Conservation (phyloP, 2,888 invertebrate species). For the Adela reaumurella region DNA sequence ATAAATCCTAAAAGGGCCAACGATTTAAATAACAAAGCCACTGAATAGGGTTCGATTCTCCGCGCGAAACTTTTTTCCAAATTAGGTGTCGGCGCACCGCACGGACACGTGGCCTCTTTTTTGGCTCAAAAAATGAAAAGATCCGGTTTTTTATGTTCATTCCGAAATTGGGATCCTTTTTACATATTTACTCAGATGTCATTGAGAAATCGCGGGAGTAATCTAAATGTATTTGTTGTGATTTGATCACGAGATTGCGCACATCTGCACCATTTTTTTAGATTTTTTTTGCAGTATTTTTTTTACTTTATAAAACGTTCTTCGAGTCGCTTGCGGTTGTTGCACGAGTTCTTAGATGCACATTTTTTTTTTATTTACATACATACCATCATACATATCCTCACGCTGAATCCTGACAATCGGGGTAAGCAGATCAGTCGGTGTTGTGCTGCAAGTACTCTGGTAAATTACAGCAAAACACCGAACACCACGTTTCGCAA, state of each 20-base stretch:
- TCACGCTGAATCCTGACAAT: no score
- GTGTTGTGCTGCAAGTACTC: no score
- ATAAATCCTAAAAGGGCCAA: neutral
- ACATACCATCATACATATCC: no score
- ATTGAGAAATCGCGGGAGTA: slow-evolving; percentile 25
- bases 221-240: slow-evolving; percentile 18
- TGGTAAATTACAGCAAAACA: no score
- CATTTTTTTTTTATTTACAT: no score
- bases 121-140: neutral
- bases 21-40: neutral
- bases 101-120: neutral
- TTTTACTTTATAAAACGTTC: no score
- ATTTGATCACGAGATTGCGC: slow-evolving; percentile 24
- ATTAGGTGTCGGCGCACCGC: neutral
- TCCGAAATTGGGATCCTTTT: slow-evolving; percentile 1
- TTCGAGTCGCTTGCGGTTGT: no score
- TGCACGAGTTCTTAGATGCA: no score
- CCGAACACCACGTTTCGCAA: no score
- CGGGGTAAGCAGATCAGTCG: no score
- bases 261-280: slow-evolving; percentile 30
- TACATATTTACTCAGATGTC: slow-evolving; percentile 34
- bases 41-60: neutral
- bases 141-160: neutral
- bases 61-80: neutral
- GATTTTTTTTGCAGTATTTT: no score